Evolutionary conservation across 2,797 vertebrate species (phyloP), one percentile per base, ranked within the genome.

Genomic region (Momotus momota): DNA sequence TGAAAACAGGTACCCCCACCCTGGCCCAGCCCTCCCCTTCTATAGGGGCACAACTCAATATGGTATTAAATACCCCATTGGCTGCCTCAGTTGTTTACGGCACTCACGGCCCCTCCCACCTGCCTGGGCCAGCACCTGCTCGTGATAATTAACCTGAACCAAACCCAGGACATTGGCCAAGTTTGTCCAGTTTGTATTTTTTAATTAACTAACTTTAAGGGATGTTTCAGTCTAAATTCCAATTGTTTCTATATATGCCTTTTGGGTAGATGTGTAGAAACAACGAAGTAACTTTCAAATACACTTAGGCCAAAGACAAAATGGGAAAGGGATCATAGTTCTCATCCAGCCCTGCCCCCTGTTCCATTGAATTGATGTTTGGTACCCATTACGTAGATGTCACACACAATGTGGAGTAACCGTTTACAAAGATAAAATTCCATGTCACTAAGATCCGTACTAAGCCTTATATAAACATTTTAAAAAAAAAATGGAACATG

Each of bases 401-500:
- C 49, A 27, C 41, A 22, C 5, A 23, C 3, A 25, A 29, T 27
- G 2, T 27, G 23, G 77, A 84, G 60, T 0, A 79, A 11, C 25
- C 31, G 41, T 62, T 86, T 85, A 35, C 29, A 49, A 22, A 79
- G 46, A 15, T 51, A 8, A 1, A 46, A 4, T 75, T 90, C 33
- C 78, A 58, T 41, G 40, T 89, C 29, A 7, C 21, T 20, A 58
- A 54, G 15, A 74, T 83, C 23, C 16, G 6, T 33, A 58, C 46
- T 55, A 71, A 84, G 51, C 38, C 8, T 72, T 45, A 31, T 12
- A 67, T 35, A 5, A 66, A 18, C 29, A 51, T 21, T 19, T 23
- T 13, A 4, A 43, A 43, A 33, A 80, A 48, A 91, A 57, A 14
- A 1, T 1, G 64, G 49, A 51, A 5, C 2, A 0, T 46, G 12